Evolutionary conservation across 2,797 vertebrate genomes (phyloP).

Genomic region (Chaunax sp.): DNA sequence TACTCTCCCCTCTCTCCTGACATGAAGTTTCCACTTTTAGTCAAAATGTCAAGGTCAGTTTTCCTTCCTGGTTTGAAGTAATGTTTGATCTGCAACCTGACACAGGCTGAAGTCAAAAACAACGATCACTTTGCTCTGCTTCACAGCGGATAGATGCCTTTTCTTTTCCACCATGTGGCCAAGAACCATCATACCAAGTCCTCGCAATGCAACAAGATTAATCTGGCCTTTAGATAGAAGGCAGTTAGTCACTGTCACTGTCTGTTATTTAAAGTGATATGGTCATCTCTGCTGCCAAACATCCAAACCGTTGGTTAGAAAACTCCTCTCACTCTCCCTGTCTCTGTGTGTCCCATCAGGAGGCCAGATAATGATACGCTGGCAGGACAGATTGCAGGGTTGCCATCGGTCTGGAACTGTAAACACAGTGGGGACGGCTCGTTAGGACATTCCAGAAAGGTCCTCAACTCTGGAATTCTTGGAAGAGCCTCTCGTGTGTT

Average conservation of each 20-base stretch:
- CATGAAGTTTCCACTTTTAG: conserved; percentile 53
- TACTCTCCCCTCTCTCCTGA: conserved; percentile 45
- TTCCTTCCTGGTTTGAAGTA: conserved; percentile 27
- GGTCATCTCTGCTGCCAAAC: conserved; percentile 52
- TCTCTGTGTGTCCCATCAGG: conserved; percentile 59
- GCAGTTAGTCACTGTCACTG: conserved; percentile 43
- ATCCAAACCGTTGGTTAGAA: conserved; percentile 51
- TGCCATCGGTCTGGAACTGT: conserved; percentile 77
- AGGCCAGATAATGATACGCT: conserved; percentile 78
- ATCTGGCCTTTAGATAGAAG: conserved; percentile 45
- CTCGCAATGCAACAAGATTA: conserved; percentile 22
- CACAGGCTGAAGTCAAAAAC: conserved; percentile 28
- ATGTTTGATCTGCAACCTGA: conserved; percentile 35
- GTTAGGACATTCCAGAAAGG: conserved; percentile 83
- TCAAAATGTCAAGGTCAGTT: conserved; percentile 32
- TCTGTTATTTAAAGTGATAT: conserved; percentile 32
- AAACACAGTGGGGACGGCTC: conserved; percentile 74
- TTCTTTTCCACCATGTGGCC: conserved; percentile 14
- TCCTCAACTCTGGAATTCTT: conserved; percentile 80
- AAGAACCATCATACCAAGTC: conserved; percentile 18
- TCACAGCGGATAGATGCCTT: conserved; percentile 11
- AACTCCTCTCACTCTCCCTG: conserved; percentile 48
- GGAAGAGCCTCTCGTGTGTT: conserved; percentile 73
- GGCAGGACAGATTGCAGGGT: conserved; percentile 79
- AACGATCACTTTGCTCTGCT: conserved; percentile 24